These are phyloP conservation scores for Mycetomoellerius zeteki DNA, from an alignment of 1,140 invertebrate genomes.

Conservation along the genomic window DNA sequence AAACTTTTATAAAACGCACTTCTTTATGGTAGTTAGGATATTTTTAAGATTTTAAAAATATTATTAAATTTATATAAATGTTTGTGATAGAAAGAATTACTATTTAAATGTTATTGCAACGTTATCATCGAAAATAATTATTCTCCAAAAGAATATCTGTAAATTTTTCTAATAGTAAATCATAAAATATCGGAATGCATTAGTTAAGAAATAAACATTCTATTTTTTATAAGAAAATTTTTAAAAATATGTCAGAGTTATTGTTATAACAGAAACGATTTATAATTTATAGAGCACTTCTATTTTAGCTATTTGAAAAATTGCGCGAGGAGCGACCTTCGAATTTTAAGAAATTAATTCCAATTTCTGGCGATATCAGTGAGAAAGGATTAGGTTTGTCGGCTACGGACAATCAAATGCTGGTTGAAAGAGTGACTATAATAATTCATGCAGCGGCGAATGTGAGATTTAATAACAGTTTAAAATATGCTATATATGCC, in stretches of 20 bases:
- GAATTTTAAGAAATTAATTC: slow-evolving; percentile 91
- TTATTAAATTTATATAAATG: background rate
- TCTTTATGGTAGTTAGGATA: background rate
- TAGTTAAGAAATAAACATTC: background rate
- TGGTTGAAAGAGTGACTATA: slow-evolving; percentile 92
- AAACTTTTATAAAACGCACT: background rate
- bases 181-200: background rate
- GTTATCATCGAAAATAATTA: background rate
- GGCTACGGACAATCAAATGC: slow-evolving; percentile 87
- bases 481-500: slow-evolving; percentile 90
- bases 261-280: too few species aligned
- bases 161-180: background rate
- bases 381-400: slow-evolving; percentile 89
- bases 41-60: background rate
- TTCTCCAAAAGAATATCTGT: background rate
- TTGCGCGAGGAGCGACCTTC: slow-evolving; percentile 84
- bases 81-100: background rate
- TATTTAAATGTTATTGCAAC: background rate
- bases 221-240: background rate
- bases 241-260: background rate
- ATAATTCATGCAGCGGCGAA: slow-evolving; percentile 98
- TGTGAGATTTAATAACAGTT: slow-evolving; percentile 95
- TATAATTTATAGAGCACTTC: background rate
- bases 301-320: slow-evolving; percentile 84
- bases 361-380: slow-evolving; percentile 93